Conservation (phyloP, 2,113 vertebrate species). For the Caranx melampygus region DNA sequence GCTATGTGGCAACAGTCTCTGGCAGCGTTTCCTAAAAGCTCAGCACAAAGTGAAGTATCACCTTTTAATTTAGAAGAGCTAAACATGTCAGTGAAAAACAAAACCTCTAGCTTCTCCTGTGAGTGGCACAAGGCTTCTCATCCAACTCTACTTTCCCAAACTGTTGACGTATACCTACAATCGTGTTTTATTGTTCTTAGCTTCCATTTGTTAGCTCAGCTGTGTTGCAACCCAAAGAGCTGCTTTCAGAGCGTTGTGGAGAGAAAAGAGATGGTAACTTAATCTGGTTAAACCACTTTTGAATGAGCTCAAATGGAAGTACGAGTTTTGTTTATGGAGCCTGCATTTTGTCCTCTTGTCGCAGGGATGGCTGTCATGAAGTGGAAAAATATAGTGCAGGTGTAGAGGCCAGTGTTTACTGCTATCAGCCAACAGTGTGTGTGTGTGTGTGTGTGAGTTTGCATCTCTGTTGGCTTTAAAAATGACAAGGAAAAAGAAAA, state of each 20-base stretch:
- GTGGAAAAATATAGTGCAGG: neutral
- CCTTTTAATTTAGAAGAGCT: neutral
- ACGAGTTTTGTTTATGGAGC: neutral
- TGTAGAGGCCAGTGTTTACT: neutral
- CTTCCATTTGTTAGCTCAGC: neutral
- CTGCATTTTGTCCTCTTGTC: neutral
- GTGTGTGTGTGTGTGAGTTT: constrained; percentile 5
- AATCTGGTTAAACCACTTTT: constrained; percentile 50
- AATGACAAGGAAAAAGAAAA: neutral
- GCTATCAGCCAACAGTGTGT: neutral
- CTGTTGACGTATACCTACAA: neutral
- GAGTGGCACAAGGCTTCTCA: neutral
- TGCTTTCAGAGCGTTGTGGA: neutral
- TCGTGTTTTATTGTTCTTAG: neutral
- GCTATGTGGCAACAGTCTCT: neutral
- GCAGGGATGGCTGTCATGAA: neutral
- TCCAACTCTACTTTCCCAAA: neutral
- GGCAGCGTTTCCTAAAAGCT: constrained; percentile 11
- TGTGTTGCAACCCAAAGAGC: neutral
- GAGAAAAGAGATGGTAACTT: neutral
- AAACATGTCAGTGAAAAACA: neutral
- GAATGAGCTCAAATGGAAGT: constrained; percentile 1
- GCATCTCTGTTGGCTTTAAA: constrained; percentile 42
- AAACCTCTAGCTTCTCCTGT: neutral
- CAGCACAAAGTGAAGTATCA: neutral